Percentiles rank a stretch among this genome's conserved stretches.
phyloP scores from a whole-genome alignment of 2,113 vertebrate genomes.

The Aspiorhynchus laticeps region DNA sequence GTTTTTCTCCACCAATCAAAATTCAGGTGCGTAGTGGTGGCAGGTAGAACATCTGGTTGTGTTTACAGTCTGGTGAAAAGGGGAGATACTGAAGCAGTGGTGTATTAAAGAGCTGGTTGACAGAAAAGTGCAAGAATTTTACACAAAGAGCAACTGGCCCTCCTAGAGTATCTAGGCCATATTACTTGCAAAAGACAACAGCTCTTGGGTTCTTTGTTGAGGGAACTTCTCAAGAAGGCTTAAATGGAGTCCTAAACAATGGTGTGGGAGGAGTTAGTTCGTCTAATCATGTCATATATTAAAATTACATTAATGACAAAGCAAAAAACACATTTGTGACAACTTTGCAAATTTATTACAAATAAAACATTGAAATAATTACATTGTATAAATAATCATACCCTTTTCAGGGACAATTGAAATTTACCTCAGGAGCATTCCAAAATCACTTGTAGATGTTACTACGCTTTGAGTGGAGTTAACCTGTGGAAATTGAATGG shows the following conservation, averaged over 20 bases:
- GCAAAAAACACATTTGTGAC: too few species aligned
- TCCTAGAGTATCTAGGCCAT: not conserved
- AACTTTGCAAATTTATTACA: too few species aligned
- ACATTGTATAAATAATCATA: too few species aligned
- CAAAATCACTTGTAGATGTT: too few species aligned
- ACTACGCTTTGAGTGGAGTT: too few species aligned
- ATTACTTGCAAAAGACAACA: not conserved
- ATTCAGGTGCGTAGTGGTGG: conserved; percentile 58
- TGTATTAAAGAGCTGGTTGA: conserved; percentile 53
- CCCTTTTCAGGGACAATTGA: too few species aligned
- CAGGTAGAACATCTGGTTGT: conserved; percentile 71
- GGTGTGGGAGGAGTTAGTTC: not conserved
- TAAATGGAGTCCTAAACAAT: not conserved
- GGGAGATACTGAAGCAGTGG: conserved; percentile 21
- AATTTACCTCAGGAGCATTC: too few species aligned
- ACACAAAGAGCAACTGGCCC: not conserved
- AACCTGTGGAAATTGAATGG: too few species aligned
- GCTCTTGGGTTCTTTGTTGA: not conserved
- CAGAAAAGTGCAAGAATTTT: conserved; percentile 54
- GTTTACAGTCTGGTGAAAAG: conserved; percentile 65
- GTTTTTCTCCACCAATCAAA: conserved; percentile 53
- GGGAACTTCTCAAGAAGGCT: not conserved
- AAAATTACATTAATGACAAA: too few species aligned
- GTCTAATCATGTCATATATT: too few species aligned
- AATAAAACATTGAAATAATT: too few species aligned